Base-by-base conservation (phyloP, 2,888 invertebrate species). In the Galeopsomyia nigrocyanea region DNA sequence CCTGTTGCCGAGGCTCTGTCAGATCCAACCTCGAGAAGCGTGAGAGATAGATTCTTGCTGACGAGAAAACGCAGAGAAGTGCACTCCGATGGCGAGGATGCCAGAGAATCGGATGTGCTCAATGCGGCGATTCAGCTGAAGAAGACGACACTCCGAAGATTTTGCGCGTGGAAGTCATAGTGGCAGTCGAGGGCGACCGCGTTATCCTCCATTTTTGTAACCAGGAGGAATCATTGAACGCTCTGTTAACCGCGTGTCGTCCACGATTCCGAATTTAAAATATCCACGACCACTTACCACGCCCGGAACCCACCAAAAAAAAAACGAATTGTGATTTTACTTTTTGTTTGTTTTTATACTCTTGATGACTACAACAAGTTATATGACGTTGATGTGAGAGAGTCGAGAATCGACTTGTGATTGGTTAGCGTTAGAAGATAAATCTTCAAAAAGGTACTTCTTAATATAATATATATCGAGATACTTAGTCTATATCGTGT, bases 111-210 rank as follows among this genome's bases (percentile, higher is more conserved):
- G 64, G 94, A 94, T 82, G 89, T 94, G 0, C 87, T 93, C 78
- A 91, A 92, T 22, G 92, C 94, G 16, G 93, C 94, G 68, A 91
- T 93, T 7, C 89, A 94, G 73, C 89, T 95, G 82, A 94, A 94
- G 88, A 91, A 93, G 83, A 92, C 94, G 64, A 94, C 94, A 0
- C 86, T 94, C 76, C 87, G 93, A 79, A 94, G 94, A 82, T 89
- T 95, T 73, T 89, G 93, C 81, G 93, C 93, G 67, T 94, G 94
- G 94, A 91, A 93, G 80, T 94, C 93, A 90, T 93, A 86, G 85
- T 84, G 82, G 84, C 85, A 84, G 77, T 82, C 85, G 77, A 80
- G 83, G 80, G 85, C 84, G 83, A 82, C 85, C 79, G 80, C 81
- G 77, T 79, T 85, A 62, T 80, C 83, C 69, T 81, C 83, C 73